phyloP scores from a whole-genome alignment of 2,113 vertebrate genomes.

The Speoplatyrhinus poulsoni region DNA sequence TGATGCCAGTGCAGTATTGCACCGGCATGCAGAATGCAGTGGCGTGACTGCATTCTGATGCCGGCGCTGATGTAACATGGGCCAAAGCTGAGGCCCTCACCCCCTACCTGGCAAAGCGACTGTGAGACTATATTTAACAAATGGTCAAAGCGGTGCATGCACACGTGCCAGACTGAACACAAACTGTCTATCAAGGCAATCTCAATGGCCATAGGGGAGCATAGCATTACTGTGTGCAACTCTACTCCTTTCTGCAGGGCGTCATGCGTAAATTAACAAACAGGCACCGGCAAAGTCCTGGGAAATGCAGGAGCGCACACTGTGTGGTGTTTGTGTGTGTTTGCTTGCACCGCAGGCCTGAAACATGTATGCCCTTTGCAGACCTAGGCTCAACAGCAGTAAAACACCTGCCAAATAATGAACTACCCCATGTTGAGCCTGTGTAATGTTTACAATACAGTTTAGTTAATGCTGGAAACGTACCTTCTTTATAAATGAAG shows the following conservation, averaged over 20 bases:
- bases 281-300: neutral
- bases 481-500: constrained; percentile 95
- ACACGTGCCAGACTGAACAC: neutral
- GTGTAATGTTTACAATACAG: no score
- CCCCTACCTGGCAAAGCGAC: constrained; percentile 3
- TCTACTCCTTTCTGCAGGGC: constrained; percentile 19
- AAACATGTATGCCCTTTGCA: neutral
- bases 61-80: neutral
- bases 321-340: neutral
- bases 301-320: neutral
- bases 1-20: neutral
- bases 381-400: neutral
- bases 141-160: constrained; percentile 3
- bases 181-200: neutral
- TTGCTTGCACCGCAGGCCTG: neutral
- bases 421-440: no score
- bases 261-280: constrained; percentile 40
- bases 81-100: neutral
- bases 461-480: no score
- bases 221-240: neutral
- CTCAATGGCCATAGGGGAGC: neutral
- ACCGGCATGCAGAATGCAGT: neutral
- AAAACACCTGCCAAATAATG: neutral
- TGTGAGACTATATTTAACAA: constrained; percentile 5
- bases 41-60: neutral